Base-by-base conservation (phyloP, 2,113 vertebrate species). In the Carollia perspicillata region DNA sequence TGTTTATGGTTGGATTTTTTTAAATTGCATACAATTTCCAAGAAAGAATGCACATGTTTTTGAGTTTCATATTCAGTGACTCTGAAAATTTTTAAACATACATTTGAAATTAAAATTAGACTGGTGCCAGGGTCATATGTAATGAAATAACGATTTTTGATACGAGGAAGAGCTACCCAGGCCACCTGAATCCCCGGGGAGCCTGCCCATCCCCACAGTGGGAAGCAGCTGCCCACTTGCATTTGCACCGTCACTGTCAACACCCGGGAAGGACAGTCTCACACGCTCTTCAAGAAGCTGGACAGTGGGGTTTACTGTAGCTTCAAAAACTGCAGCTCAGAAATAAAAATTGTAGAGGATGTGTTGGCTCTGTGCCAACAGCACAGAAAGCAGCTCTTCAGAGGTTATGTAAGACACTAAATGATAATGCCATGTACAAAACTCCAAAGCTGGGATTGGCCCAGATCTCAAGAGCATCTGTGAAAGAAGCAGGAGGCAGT, bases 361-460 rank as follows among this genome's bases (percentile, higher is more conserved):
- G 14, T 28, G 11, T 47, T 94, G 60, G 23, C 77, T 81, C 47
- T 40, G 8, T 49, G 66, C 42, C 85, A 93, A 60, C 9, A 63
- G 68, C 44, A 84, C 35, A 78, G 74, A 94, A 92, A 81, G 28
- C 79, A 68, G 86, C 60, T 94, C 93, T 81, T 89, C 65, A 78
- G 42, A 75, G 53, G 37, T 94, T 95, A 96, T 35, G 0, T 96
- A 95, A 94, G 74, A 68, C 69, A 74, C 28, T 17, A 77, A 47
- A 81, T 55, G 65, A 91, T 71, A 69, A 81, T 28, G 28, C 72
- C 68, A 68, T 12, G 47, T 90, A 77, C 83, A 68, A 74, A 49
- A 86, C 68, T 37, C 53, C 91, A 95, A 93, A 89, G 78, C 80
- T 91, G 68, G 72, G 77, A 79, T 71, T 83, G 78, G 89, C 87